Evolutionary conservation across 2,888 invertebrate species (phyloP).

Genomic region (Eilema depressum): DNA sequence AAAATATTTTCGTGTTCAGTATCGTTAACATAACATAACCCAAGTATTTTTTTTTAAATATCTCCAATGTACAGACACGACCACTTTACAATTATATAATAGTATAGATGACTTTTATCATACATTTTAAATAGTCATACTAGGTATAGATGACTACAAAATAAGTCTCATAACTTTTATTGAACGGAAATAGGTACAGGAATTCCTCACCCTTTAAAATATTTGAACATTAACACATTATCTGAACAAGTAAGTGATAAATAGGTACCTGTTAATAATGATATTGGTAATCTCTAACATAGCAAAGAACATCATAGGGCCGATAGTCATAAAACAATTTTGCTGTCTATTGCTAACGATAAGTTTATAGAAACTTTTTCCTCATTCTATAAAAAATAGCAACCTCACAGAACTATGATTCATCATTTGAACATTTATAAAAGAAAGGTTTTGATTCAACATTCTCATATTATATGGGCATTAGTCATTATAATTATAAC

Average conservation of each 20-base stretch:
- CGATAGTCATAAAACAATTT: conserved; percentile 6
- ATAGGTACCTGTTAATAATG: neutral
- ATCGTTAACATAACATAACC: no score
- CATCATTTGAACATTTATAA: neutral
- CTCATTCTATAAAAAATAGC: neutral
- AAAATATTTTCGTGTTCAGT: no score
- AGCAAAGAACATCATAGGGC: conserved; percentile 4
- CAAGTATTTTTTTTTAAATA: no score
- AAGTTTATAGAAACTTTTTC: neutral
- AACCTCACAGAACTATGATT: neutral
- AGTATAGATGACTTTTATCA: neutral
- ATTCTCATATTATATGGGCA: no score
- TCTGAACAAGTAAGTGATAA: neutral
- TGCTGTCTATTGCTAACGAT: neutral
- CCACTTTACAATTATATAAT: no score
- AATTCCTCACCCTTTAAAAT: neutral
- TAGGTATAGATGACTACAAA: neutral
- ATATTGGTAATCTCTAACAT: neutral
- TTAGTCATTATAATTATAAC: no score
- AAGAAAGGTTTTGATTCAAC: neutral
- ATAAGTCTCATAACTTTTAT: neutral
- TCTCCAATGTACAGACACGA: no score
- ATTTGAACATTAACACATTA: neutral
- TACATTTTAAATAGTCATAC: neutral
- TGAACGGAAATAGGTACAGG: neutral